Evolutionary conservation across 2,888 invertebrate genomes (phyloP).

Genomic region (Balanococcus diminutus): DNA sequence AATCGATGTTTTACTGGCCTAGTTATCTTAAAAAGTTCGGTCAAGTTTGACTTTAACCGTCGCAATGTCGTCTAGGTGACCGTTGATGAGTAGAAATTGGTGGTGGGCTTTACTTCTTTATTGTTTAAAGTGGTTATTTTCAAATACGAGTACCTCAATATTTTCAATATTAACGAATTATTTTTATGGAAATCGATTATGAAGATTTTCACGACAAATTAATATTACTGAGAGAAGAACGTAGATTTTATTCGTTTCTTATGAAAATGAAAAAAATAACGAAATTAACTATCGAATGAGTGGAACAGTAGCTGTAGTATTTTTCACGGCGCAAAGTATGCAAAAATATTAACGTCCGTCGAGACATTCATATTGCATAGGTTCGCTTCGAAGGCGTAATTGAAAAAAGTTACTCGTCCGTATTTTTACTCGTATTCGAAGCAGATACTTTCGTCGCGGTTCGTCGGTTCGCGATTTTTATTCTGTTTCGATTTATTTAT

Average conservation of each 20-base stretch:
- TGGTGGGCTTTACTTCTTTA: not conserved
- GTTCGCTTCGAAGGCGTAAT: not conserved
- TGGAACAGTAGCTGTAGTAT: not conserved
- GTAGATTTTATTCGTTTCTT: too few species aligned
- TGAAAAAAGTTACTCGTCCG: not conserved
- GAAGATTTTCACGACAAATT: not conserved
- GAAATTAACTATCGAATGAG: not conserved
- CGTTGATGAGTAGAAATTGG: not conserved
- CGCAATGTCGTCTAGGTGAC: not conserved
- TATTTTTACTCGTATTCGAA: not conserved
- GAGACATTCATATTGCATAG: not conserved
- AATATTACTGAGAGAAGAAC: too few species aligned
- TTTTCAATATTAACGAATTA: not conserved
- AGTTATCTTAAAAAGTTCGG: not conserved
- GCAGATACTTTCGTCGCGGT: not conserved
- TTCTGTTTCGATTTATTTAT: not conserved
- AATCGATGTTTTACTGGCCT: not conserved
- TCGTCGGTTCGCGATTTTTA: not conserved
- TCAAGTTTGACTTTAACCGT: not conserved
- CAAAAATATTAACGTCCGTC: conserved; percentile 24
- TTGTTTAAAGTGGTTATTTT: not conserved
- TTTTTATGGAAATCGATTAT: not conserved
- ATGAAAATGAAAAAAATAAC: not conserved
- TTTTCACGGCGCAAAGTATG: conserved; percentile 5
- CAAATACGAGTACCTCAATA: not conserved